phyloP scores from a whole-genome alignment of 2,113 vertebrate species.

The Nothocercus nigrocapillus region DNA sequence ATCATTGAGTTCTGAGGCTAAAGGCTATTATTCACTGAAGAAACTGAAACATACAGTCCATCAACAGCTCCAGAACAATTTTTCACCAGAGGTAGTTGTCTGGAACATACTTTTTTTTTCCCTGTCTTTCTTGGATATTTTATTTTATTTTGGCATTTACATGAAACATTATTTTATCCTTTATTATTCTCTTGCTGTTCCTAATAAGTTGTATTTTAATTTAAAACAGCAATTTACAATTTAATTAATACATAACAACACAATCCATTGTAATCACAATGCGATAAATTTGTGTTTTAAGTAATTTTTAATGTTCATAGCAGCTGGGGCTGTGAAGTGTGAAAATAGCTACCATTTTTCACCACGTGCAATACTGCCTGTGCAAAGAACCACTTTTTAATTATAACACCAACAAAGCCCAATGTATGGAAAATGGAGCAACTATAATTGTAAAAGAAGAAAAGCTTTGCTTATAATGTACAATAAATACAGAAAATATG shows the following conservation, averaged over 20 bases:
- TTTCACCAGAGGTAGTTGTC: constrained; percentile 2
- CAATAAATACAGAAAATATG: background rate
- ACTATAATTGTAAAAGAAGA: constrained; percentile 47
- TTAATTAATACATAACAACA: constrained; percentile 80
- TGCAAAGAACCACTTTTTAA: constrained; percentile 70
- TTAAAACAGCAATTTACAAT: constrained; percentile 79
- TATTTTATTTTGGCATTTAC: constrained; percentile 69
- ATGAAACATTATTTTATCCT: constrained; percentile 67
- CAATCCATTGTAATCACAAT: constrained; percentile 73
- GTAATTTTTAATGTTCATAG: constrained; percentile 81
- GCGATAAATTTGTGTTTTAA: constrained; percentile 79
- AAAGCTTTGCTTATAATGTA: background rate
- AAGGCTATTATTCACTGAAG: background rate
- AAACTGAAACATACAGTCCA: background rate
- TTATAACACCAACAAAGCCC: constrained; percentile 58
- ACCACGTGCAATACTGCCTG: constrained; percentile 65
- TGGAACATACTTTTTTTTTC: background rate
- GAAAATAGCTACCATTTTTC: constrained; percentile 81
- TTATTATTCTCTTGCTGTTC: constrained; percentile 66
- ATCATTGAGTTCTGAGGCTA: background rate
- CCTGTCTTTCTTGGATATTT: constrained; percentile 35
- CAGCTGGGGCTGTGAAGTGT: constrained; percentile 80
- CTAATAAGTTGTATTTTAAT: constrained; percentile 78
- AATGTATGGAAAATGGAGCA: constrained; percentile 1
- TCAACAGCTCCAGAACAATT: background rate